Evolutionary conservation across 2,113 vertebrate species (phyloP).

Genomic region (Pteropus alecto): DNA sequence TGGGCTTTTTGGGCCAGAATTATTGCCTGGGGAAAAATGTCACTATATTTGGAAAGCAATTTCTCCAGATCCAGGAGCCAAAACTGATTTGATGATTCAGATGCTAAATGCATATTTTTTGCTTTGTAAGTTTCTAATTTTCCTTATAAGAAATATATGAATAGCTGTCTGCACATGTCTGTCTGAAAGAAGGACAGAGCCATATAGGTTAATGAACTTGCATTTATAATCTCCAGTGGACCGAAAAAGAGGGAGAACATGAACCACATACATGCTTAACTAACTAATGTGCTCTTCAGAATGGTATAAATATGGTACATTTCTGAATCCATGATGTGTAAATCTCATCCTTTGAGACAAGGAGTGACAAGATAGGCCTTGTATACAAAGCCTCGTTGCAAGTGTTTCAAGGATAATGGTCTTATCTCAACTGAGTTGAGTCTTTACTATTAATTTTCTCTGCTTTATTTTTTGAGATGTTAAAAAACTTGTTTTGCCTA

Average conservation of each 20-base stretch:
- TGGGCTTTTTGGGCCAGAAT: neutral
- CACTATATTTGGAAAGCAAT: slow-evolving; percentile 31
- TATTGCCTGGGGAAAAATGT: neutral
- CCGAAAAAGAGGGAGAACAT: neutral
- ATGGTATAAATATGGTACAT: neutral
- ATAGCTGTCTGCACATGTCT: neutral
- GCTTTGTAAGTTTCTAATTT: slow-evolving; percentile 26
- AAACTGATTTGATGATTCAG: slow-evolving; percentile 45
- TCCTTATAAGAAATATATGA: slow-evolving; percentile 20
- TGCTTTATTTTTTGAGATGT: slow-evolving; percentile 54
- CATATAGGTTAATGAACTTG: neutral
- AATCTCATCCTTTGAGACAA: slow-evolving; percentile 36
- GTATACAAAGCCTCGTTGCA: neutral
- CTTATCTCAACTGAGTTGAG: slow-evolving; percentile 32
- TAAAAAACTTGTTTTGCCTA: slow-evolving; percentile 62
- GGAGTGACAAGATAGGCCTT: neutral
- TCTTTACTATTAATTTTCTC: slow-evolving; percentile 52
- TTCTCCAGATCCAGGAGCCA: slow-evolving; percentile 17
- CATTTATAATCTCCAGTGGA: neutral
- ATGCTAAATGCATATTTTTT: neutral
- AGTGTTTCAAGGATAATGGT: slow-evolving; percentile 56
- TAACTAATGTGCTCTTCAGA: neutral
- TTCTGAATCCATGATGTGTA: neutral
- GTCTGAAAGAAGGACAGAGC: neutral
- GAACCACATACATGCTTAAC: neutral